Evolutionary conservation across 2,888 invertebrate genomes (phyloP).

Genomic region (Pristionchus entomophagus): DNA sequence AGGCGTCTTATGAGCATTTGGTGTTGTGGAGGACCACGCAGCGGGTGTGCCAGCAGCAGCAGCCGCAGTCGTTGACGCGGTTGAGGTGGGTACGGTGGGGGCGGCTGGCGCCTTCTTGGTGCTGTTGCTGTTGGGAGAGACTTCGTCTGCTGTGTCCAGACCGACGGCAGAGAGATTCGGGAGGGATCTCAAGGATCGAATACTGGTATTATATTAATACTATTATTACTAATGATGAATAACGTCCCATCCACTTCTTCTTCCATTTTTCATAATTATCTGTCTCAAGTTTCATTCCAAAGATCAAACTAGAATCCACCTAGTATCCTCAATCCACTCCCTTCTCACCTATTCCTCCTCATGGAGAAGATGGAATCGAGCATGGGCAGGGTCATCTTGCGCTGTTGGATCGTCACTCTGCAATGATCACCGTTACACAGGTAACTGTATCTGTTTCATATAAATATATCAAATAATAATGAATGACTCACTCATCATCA

Average conservation of each 20-base stretch:
- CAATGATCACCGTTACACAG: background rate
- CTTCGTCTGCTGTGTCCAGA: background rate
- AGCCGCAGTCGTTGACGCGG: constrained; percentile 4
- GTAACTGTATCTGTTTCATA: background rate
- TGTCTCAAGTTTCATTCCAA: too few relatives aligned
- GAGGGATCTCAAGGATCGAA: constrained; percentile 60
- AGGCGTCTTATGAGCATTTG: constrained; percentile 7
- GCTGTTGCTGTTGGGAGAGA: too few relatives aligned
- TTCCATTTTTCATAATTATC: too few relatives aligned
- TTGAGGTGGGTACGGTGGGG: background rate
- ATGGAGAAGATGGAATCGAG: constrained; percentile 67
- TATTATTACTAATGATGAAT: too few relatives aligned
- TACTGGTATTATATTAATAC: too few relatives aligned
- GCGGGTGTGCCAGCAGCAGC: background rate
- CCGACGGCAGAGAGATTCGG: constrained; percentile 66
- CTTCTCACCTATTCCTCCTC: constrained; percentile 59
- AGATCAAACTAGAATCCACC: too few relatives aligned
- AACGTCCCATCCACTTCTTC: too few relatives aligned
- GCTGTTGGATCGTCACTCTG: constrained; percentile 43
- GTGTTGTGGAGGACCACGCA: background rate
- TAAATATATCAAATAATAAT: background rate
- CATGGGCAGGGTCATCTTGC: constrained; percentile 65
- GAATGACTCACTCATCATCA: constrained; percentile 22
- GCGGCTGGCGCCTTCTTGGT: background rate
- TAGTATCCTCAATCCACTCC: background rate